Base-by-base conservation (phyloP, 2,113 vertebrate species). In the Ifrita kowaldi region DNA sequence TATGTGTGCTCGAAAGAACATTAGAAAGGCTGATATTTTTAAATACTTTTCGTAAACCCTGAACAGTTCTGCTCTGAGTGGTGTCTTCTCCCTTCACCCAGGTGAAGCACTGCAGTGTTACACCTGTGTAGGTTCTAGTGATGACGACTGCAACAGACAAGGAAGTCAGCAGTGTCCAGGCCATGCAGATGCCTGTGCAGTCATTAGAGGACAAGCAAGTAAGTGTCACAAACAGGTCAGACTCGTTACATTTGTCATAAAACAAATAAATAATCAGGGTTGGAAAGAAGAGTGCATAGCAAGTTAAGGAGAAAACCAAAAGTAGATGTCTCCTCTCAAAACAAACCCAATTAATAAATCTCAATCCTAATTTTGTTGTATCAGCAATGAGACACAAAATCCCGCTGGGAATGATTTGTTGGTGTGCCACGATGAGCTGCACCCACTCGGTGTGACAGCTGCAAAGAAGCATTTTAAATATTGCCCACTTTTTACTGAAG, bases 61-160 rank as follows among this genome's bases (percentile, higher is more conserved):
- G 1, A 35, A 5, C n/a, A 35, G n/a, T 26, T 0, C 23, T 59
- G 57, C 35, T 39, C 33, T 35, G 33, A 92, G 28, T 47, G 71
- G 10, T 75, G 18, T 79, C 71, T 44, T 92, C 49, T 80, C 13
- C 87, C 91, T 56, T 57, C 23, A 9, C 20, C n/a, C 97, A 99
- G 99, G 98, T 59, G 97, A 98, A 50, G 98, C 98, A 7, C 98
- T 99, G 83, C 97, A 93, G 60, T 99, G 99, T 97, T 99, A 98
- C 79, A 98, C 98, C 75, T 99, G 98, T 33, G 98, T 99, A 96
- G 99, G 98, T 46, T 98, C 98, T 57, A 99, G 97, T 59, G 98
- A 99, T 52, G 98, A 98, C 0, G 98, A 99, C 95, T 99, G 99
- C 94, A 99, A 99, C 98, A 98, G 96, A 9, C 99, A 99, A 95